Evolutionary conservation across 2,888 invertebrate species (phyloP), one percentile per base, ranked within the genome.

Genomic region (Amorpha juglandis): DNA sequence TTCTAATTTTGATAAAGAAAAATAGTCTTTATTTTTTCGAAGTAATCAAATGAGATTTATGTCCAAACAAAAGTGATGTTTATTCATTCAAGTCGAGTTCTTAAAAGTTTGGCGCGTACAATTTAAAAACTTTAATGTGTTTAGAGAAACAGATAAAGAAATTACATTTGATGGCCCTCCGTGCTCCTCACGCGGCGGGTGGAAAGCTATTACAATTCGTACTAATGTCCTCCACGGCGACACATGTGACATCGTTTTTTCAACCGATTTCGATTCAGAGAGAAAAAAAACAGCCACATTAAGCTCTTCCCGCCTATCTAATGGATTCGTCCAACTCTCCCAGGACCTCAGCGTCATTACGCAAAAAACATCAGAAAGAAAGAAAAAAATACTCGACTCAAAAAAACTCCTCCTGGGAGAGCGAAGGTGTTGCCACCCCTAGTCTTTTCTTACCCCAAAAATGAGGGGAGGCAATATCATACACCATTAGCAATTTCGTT

Each of bases 391-490:
- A 82, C 81, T 79, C 80, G 76, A 78, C 80, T 78, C 78, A 71
- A 87, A 88, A 89, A 91, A 89, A 86, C 80, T 88, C 88, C 90
- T 92, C 92, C 79, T 89, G 90, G 90, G 92, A 92, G 89, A 82
- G 78, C 82, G 84, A 89, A 92, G 92, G 92, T 92, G 92, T 89
- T 87, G 80, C 92, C 91, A 89, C 92, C 92, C 91, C 85, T 78
- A 84, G 84, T 85, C 87, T 89, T 89, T 89, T 88, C 90, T 91
- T 91, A 86, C 91, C 90, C 91, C 79, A 87, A 84, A 84, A 87
- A 86, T 86, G 78, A 87, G 87, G 92, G 92, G 92, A 93, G 91
- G 94, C 94, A 94, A 94, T 94, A 94, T 94, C 93, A 94, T 93
- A 93, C 93, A 91, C 94, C 94, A 94, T 94, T 94, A 93, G 91